Evolutionary conservation across 1,140 invertebrate species (phyloP), one percentile per base, ranked within the genome.

Genomic region (Sminthurinus signatus): DNA sequence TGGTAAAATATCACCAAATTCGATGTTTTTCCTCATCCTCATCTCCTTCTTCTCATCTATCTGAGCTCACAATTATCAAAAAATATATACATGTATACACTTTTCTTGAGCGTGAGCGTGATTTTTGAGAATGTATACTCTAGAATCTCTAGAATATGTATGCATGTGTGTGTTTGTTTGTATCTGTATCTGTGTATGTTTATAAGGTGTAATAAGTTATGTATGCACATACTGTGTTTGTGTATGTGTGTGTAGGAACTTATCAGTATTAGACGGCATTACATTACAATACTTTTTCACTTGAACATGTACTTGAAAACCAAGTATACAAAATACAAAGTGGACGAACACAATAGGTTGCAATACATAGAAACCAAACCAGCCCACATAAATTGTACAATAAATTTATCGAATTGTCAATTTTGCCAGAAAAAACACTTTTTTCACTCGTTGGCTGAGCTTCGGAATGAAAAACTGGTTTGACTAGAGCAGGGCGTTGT

Each of bases 371-470:
- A 56, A 56, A 56, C 28, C 31, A 56, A 43, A 44, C 36, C 56
- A 59, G 42, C 42, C 56, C 56, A 62, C 67, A 69, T 69, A 69
- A 69, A 69, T 69, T 69, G 65, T 65, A 65, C 67, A 69, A 59
- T 65, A 69, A 69, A 69, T n/a, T n/a, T n/a, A n/a, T n/a, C n/a
- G n/a, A n/a, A n/a, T n/a, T 69, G 67, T 69, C 67, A 69, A 69
- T 69, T 69, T 69, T 65, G 58, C 64, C 60, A 51, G 61, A 64
- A 68, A 68, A 63, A 62, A 60, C 56, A 55, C 62, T 63, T 68
- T 68, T 64, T 57, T 52, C 51, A 52, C 28, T 50, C 59, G 28
- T 65, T 51, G 46, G 63, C 56, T 65, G 42, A 56, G 54, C 42
- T 42, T 52, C 50, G 44, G 55, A 43, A 31, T 60, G 52, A 60